Evolutionary conservation across 2,888 invertebrate genomes (phyloP).

Genomic region (Eugnorisma glareosa): DNA sequence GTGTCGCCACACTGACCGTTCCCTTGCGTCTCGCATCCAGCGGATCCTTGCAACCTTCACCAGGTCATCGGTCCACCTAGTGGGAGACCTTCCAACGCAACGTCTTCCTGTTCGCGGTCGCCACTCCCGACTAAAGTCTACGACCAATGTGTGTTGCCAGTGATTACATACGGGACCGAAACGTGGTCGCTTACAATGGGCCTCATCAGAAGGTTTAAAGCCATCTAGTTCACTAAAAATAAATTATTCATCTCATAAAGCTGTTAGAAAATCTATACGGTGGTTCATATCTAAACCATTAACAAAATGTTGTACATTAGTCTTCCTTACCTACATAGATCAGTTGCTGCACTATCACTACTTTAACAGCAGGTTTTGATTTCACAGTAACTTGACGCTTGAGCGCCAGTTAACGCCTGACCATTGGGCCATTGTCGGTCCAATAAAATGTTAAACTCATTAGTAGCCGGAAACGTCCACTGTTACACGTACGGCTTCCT

Average conservation of each 20-base stretch:
- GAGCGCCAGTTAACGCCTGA: slow-evolving; percentile 22
- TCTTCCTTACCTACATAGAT: too few relatives aligned
- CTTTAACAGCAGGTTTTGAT: slow-evolving; percentile 24
- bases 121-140: too few relatives aligned
- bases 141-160: too few relatives aligned
- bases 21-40: too few relatives aligned
- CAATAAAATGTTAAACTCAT: slow-evolving; percentile 56
- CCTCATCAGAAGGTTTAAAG: too few relatives aligned
- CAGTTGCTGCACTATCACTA: neutral
- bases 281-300: neutral
- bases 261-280: neutral
- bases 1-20: too few relatives aligned
- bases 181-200: too few relatives aligned
- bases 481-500: slow-evolving; percentile 26
- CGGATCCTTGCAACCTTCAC: too few relatives aligned
- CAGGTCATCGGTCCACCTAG: too few relatives aligned
- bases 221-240: neutral
- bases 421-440: slow-evolving; percentile 44
- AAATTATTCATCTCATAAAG: neutral
- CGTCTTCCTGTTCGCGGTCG: too few relatives aligned
- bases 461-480: slow-evolving; percentile 48
- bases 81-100: too few relatives aligned
- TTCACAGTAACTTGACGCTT: slow-evolving; percentile 50
- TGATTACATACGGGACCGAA: too few relatives aligned
- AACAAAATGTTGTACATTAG: neutral